Conservation (phyloP, 1,140 invertebrate genomes). For the Paraescarpia echinospica region DNA sequence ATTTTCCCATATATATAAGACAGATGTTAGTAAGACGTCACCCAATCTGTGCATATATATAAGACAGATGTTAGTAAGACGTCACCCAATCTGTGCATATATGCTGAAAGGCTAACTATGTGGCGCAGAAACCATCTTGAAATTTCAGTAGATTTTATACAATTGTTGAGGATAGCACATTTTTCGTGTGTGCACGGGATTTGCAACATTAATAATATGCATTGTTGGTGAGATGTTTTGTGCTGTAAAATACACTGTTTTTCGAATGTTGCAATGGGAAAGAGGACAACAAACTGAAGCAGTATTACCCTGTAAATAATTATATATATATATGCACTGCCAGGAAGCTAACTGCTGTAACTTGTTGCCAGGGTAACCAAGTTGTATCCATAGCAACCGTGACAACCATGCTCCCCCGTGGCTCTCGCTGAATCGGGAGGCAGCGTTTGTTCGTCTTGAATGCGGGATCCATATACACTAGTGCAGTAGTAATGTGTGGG, state of each 20-base stretch:
- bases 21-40: background rate
- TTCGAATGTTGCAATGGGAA: no score
- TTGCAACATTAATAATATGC: no score
- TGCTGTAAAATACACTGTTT: no score
- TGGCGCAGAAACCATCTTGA: background rate
- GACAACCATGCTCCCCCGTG: background rate
- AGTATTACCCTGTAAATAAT: background rate
- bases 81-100: background rate
- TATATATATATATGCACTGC: background rate
- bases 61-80: background rate
- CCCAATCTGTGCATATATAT: no score
- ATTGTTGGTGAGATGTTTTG: no score
- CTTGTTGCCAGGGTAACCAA: background rate
- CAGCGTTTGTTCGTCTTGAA: background rate
- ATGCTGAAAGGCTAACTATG: background rate
- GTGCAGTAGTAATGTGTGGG: background rate
- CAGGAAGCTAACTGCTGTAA: background rate
- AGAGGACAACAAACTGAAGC: background rate
- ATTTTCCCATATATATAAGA: background rate
- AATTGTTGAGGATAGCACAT: no score
- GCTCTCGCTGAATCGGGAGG: background rate
- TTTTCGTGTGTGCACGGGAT: no score
- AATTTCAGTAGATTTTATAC: background rate
- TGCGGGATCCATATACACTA: background rate
- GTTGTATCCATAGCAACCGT: background rate